Evolutionary conservation across 2,888 invertebrate genomes (phyloP).

Genomic region (Sclerodermus sp.): DNA sequence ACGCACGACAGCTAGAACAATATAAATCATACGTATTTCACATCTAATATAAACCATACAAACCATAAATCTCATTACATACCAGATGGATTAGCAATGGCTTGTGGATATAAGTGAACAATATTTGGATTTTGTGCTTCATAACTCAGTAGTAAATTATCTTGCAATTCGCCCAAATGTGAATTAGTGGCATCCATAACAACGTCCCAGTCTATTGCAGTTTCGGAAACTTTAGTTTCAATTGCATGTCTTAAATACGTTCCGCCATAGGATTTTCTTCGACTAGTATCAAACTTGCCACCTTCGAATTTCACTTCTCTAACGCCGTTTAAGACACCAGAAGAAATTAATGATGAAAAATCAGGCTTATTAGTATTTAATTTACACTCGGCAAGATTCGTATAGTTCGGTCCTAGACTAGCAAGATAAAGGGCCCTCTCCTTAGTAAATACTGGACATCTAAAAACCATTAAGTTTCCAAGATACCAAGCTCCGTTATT

Average conservation of each 20-base stretch:
- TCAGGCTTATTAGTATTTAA: conserved; percentile 50
- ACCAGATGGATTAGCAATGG: conserved; percentile 54
- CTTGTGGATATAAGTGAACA: conserved; percentile 59
- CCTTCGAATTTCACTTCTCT: conserved; percentile 47
- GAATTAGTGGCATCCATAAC: conserved; percentile 62
- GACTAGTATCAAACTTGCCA: conserved; percentile 44
- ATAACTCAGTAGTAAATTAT: conserved; percentile 65
- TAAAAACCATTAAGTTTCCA: conserved; percentile 62
- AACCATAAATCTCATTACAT: conserved; percentile 8
- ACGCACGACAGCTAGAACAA: conserved; percentile 44
- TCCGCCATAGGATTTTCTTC: conserved; percentile 49
- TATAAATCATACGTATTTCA: neutral
- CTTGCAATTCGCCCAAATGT: conserved; percentile 64
- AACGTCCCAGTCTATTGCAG: conserved; percentile 66
- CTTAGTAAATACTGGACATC: conserved; percentile 61
- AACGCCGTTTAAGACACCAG: conserved; percentile 49
- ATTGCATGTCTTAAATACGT: conserved; percentile 42
- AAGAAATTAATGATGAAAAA: conserved; percentile 50
- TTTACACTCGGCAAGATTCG: conserved; percentile 58
- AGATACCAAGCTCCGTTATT: conserved; percentile 60
- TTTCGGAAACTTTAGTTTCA: conserved; percentile 48
- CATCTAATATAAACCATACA: neutral
- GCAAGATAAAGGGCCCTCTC: conserved; percentile 63
- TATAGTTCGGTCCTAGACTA: conserved; percentile 61
- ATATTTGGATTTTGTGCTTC: conserved; percentile 66